Percentiles rank a stretch among this genome's conserved stretches.
These are phyloP conservation scores for Lasiommata megera DNA, from an alignment of 2,888 invertebrate species.

Conservation along the genomic window DNA sequence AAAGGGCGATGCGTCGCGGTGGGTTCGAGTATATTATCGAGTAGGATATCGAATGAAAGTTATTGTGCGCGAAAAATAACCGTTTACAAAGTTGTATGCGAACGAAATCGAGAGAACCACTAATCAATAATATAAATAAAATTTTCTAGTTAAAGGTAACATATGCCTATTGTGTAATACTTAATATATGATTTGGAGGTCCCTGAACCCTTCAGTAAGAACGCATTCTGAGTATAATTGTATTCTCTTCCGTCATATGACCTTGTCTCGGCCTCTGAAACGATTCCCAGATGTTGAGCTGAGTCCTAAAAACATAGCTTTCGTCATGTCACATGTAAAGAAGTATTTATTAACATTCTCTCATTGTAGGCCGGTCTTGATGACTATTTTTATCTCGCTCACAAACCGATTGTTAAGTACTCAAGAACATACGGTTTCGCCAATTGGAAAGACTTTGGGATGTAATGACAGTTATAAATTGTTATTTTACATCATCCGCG, in stretches of 20 bases:
- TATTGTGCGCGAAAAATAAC: too few relatives aligned
- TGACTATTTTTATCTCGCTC: slow-evolving; percentile 55
- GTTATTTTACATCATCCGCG: slow-evolving; percentile 41
- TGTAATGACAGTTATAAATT: slow-evolving; percentile 59
- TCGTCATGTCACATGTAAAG: slow-evolving; percentile 28
- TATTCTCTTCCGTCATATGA: background rate
- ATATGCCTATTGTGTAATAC: too few relatives aligned
- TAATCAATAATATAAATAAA: too few relatives aligned
- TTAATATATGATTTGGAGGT: background rate
- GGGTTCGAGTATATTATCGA: too few relatives aligned
- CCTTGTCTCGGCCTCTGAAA: background rate
- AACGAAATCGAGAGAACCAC: too few relatives aligned
- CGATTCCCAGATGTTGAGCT: slow-evolving; percentile 21
- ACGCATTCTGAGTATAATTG: background rate
- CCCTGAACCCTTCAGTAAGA: background rate
- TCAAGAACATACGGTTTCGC: slow-evolving; percentile 51
- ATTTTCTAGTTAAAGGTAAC: too few relatives aligned
- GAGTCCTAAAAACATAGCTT: slow-evolving; percentile 16
- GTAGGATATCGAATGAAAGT: too few relatives aligned
- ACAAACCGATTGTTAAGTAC: slow-evolving; percentile 57
- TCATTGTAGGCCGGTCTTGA: slow-evolving; percentile 52
- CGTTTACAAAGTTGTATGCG: too few relatives aligned
- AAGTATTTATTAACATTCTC: slow-evolving; percentile 33
- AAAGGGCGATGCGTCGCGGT: too few relatives aligned
- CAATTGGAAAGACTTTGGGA: slow-evolving; percentile 63